These are phyloP conservation scores for Malthinus seriepunctatus DNA, from an alignment of 2,888 invertebrate genomes.

Conservation along the genomic window DNA sequence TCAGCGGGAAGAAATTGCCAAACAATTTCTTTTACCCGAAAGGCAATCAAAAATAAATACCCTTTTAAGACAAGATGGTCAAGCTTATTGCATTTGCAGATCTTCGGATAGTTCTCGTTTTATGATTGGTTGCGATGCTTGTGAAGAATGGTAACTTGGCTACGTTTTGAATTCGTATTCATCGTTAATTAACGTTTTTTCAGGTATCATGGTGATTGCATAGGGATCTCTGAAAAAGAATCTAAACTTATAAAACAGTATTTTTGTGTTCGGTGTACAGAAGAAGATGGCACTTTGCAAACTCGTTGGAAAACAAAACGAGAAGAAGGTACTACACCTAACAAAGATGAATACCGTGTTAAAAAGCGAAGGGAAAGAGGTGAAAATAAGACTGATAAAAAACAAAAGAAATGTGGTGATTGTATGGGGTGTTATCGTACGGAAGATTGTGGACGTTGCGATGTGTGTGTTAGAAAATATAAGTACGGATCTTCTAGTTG, in stretches of 20 bases:
- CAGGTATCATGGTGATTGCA: conserved; percentile 93
- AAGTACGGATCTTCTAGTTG: conserved; percentile 43
- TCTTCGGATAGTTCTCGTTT: conserved; percentile 92
- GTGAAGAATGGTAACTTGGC: conserved; percentile 82
- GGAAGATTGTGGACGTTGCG: conserved; percentile 74
- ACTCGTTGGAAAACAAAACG: conserved; percentile 56
- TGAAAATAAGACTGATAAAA: conserved; percentile 53
- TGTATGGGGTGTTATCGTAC: conserved; percentile 74
- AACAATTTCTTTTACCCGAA: conserved; percentile 86
- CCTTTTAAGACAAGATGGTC: conserved; percentile 84
- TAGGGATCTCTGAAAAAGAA: conserved; percentile 90
- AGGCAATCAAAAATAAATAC: conserved; percentile 89
- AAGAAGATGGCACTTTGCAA: conserved; percentile 79
- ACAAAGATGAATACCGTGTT: conserved; percentile 44
- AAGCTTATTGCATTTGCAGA: conserved; percentile 93
- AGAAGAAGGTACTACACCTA: conserved; percentile 43
- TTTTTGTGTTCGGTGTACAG: conserved; percentile 83
- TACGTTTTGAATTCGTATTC: neutral
- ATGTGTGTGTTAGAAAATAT: conserved; percentile 59
- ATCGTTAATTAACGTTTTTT: neutral
- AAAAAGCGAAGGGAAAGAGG: conserved; percentile 45
- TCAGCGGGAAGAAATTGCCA: conserved; percentile 86
- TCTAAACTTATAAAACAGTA: conserved; percentile 93
- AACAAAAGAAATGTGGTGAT: conserved; percentile 68
- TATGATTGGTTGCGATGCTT: conserved; percentile 98